These are phyloP conservation scores for Micrasema minimum DNA, from an alignment of 1,140 invertebrate genomes.

Conservation along the genomic window DNA sequence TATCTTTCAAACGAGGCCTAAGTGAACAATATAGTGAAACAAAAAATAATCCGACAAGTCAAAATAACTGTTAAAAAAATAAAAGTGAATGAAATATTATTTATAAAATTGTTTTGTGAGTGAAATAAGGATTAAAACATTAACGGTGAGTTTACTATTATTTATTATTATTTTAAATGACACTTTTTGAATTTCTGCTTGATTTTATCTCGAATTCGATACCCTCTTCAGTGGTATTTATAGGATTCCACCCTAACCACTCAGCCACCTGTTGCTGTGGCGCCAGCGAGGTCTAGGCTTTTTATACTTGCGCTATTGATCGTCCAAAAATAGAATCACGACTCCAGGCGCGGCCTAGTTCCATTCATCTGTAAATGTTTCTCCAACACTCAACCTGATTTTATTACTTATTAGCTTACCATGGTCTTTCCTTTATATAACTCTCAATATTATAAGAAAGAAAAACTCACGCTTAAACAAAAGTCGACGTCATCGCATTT, in stretches of 20 bases:
- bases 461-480: no score
- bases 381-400: background rate
- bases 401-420: no score
- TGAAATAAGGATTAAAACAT: background rate
- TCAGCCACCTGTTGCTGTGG: conserved; percentile 49
- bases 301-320: conserved; percentile 52
- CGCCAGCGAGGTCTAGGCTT: conserved; percentile 47
- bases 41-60: conserved; percentile 24
- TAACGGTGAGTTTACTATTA: background rate
- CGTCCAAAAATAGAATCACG: conserved; percentile 51
- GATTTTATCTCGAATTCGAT: background rate
- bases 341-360: conserved; percentile 45
- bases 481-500: no score
- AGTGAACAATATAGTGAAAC: conserved; percentile 18
- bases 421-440: no score
- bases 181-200: background rate
- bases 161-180: background rate
- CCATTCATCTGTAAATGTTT: conserved; percentile 39
- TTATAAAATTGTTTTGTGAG: conserved; percentile 1
- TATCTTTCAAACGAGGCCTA: conserved; percentile 3
- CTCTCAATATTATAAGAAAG: no score
- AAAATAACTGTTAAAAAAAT: conserved; percentile 11
- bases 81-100: conserved; percentile 3
- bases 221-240: background rate
- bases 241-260: conserved; percentile 3